Evolutionary conservation across 2,888 invertebrate species (phyloP), one percentile per base, ranked within the genome.

Genomic region (Fissipunctia ypsillon): DNA sequence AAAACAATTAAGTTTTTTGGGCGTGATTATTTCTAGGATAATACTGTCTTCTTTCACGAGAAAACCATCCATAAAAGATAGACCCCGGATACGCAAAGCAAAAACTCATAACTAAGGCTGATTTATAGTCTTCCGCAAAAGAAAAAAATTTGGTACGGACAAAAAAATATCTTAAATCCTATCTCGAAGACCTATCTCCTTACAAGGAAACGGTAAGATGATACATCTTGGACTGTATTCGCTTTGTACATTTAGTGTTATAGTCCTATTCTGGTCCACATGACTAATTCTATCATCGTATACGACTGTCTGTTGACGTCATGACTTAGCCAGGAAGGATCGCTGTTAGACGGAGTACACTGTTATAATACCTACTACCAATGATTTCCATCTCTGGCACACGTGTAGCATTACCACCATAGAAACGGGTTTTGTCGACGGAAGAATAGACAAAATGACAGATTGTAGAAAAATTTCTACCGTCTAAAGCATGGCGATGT

Each of bases 281-380:
- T 84, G 84, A 84, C 86, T 84, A 84, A 84, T 80, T 68, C 48
- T 60, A 74, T 65, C 80, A 73, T 63, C 61, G 70, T 80, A 69
- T 63, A 48, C 38, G 65, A 48, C 14, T 41, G 48, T 48, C 31
- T 38, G 22, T 41, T 64, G 54, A 84, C 72, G 84, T 70, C 69
- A 83, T 59, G 76, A 75, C 31, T 66, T 69, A 73, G 65, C 35
- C 50, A 35, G 64, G 31, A 61, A 79, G 75, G 75, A 71, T 65
- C 38, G 45, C 35, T 25, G 31, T 64, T 45, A 22, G 6, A 52
- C 25, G 22, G 31, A 22, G 7, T 59, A 31, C 10, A 16, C 25
- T 67, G 52, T 59, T 69, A 57, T 61, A 35, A 41, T 50, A 31
- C 10, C 31, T 48, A 10, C 16, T n/a, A n/a, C n/a, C n/a, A n/a